Evolutionary conservation across 2,113 vertebrate genomes (phyloP).

Genomic region (Penelope pileata): DNA sequence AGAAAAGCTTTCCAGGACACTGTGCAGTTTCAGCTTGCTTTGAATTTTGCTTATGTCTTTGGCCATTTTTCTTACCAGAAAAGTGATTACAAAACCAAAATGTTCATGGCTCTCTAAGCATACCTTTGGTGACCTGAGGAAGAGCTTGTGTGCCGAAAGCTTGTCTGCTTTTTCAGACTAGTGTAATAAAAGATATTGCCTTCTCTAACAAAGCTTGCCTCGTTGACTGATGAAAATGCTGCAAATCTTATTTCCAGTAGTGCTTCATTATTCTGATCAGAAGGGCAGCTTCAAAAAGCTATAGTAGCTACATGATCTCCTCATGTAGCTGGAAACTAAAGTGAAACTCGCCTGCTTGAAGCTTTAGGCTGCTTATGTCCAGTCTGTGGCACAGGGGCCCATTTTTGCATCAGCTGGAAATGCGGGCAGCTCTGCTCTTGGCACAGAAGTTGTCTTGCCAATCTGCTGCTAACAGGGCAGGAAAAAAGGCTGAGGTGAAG

Average conservation of each 20-base stretch:
- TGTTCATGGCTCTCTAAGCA: not conserved
- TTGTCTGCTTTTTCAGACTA: slow-evolving; percentile 7
- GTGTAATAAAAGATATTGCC: not conserved
- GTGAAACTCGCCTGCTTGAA: not conserved
- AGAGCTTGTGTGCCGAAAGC: not conserved
- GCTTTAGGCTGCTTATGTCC: not conserved
- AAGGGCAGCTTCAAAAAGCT: not conserved
- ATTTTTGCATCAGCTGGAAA: not conserved
- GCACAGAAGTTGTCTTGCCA: not conserved
- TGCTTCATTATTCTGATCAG: not conserved
- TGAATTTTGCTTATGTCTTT: not conserved
- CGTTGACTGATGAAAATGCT: not conserved
- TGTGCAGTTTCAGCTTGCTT: not conserved
- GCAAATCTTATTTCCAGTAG: not conserved
- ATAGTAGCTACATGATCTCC: not conserved
- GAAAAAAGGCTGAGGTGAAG: not conserved
- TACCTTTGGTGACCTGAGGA: not conserved
- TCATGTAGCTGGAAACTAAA: not conserved
- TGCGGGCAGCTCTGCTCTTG: accelerated
- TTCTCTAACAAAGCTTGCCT: not conserved
- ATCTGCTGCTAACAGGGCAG: not conserved
- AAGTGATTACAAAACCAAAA: slow-evolving; percentile 6
- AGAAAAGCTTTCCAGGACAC: not conserved
- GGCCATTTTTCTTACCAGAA: not conserved
- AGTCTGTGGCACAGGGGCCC: not conserved